phyloP scores from a whole-genome alignment of 2,888 invertebrate genomes.

The Calameuta idolon region DNA sequence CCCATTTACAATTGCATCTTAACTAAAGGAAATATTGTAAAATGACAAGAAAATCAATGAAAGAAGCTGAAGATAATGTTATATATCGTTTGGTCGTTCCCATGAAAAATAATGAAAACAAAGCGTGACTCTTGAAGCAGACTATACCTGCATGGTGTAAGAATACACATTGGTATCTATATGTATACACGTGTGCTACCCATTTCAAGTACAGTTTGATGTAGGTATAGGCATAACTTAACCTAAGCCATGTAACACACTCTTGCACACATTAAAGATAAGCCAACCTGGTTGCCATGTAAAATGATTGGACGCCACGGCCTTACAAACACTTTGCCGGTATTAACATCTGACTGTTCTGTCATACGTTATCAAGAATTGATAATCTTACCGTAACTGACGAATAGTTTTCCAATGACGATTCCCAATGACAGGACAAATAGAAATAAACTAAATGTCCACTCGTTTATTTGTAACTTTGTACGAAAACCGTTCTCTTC shows the following conservation, averaged over 20 bases:
- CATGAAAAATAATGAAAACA: not conserved
- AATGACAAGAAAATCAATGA: not conserved
- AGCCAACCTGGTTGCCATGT: not conserved
- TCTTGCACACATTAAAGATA: not conserved
- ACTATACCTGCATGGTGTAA: not conserved
- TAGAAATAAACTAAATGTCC: constrained; percentile 48
- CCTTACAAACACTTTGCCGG: not conserved
- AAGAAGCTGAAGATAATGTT: not conserved
- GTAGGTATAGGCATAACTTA: not conserved
- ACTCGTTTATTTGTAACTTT: constrained; percentile 44
- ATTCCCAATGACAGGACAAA: constrained; percentile 45
- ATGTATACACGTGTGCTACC: not conserved
- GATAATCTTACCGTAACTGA: constrained; percentile 47
- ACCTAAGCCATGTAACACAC: not conserved
- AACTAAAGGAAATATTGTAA: not conserved
- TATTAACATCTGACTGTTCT: not conserved
- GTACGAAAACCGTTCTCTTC: constrained; percentile 28
- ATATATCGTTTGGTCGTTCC: not conserved
- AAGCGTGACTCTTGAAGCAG: not conserved
- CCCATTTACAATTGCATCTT: not conserved
- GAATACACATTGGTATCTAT: not conserved
- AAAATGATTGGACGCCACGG: not conserved
- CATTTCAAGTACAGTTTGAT: not conserved
- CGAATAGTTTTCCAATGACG: constrained; percentile 48
- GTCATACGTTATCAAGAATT: not conserved